Evolutionary conservation across 2,888 invertebrate species (phyloP).

Genomic region (Tenthredo mesomela): DNA sequence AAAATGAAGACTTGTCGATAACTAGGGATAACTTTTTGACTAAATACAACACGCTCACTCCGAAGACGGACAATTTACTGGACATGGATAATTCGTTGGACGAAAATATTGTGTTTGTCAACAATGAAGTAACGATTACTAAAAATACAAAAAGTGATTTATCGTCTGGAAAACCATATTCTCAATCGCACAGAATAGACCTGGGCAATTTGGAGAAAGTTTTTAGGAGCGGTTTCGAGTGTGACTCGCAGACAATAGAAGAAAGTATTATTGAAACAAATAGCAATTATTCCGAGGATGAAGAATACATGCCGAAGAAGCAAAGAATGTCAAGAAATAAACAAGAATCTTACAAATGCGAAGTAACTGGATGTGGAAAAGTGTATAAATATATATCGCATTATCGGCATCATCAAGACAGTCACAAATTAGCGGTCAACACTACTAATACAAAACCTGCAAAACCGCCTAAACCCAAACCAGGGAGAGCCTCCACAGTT

Average conservation of each 20-base stretch:
- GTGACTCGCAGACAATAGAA: constrained; percentile 65
- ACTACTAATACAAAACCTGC: constrained; percentile 66
- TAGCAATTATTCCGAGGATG: constrained; percentile 73
- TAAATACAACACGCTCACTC: constrained; percentile 66
- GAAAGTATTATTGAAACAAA: constrained; percentile 65
- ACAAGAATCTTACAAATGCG: constrained; percentile 75
- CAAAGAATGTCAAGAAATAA: constrained; percentile 76
- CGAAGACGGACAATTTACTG: constrained; percentile 59
- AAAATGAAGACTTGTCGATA: constrained; percentile 68
- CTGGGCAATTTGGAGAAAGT: constrained; percentile 73
- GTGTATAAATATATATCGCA: constrained; percentile 76
- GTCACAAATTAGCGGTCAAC: constrained; percentile 70
- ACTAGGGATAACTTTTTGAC: constrained; percentile 71
- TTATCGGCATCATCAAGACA: constrained; percentile 76
- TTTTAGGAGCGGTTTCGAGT: constrained; percentile 70
- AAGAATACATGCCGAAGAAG: constrained; percentile 76
- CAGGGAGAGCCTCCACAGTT: constrained; percentile 73
- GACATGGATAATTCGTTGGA: constrained; percentile 66
- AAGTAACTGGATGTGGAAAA: constrained; percentile 74
- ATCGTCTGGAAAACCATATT: constrained; percentile 59
- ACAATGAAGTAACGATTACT: constrained; percentile 71
- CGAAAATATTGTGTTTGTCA: constrained; percentile 70
- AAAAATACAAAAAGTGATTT: constrained; percentile 68
- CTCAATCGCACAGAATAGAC: constrained; percentile 72
- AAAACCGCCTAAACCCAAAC: constrained; percentile 70